Percentiles rank a stretch among this genome's conserved stretches.
Evolutionary conservation across 2,113 vertebrate species (phyloP).

Genomic region (Oreotrochilus melanogaster): DNA sequence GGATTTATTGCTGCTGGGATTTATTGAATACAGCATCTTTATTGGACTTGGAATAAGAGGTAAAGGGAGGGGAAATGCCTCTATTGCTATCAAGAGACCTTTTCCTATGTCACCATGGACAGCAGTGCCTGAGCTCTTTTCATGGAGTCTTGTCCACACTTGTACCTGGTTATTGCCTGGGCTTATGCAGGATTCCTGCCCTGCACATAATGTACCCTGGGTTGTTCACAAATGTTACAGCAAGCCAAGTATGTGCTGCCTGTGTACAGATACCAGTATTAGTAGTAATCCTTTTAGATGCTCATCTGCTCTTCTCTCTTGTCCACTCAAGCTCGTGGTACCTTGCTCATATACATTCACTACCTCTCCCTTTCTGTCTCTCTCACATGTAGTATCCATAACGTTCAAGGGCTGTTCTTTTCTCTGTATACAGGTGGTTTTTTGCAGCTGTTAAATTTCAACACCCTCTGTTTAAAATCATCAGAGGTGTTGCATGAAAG

Average conservation of each 20-base stretch:
- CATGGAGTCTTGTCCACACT: accelerated
- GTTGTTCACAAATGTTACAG: not conserved
- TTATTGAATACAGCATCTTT: not conserved
- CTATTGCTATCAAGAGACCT: not conserved
- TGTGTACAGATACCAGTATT: not conserved
- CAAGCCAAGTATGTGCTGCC: not conserved
- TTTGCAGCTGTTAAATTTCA: not conserved
- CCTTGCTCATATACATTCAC: not conserved
- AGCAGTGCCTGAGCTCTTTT: not conserved
- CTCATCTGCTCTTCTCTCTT: not conserved
- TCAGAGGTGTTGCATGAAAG: accelerated
- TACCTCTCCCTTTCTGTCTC: not conserved
- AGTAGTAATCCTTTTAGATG: not conserved
- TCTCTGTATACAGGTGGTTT: not conserved
- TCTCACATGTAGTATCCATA: not conserved
- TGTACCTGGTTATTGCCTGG: not conserved
- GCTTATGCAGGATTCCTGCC: not conserved
- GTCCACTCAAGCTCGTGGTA: not conserved
- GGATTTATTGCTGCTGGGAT: not conserved
- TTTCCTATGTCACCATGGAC: not conserved
- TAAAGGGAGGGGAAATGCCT: not conserved
- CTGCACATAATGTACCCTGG: accelerated
- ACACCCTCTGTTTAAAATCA: not conserved
- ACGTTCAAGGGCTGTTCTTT: not conserved
- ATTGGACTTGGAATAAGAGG: not conserved